Conservation (phyloP, 2,888 invertebrate genomes). For the Polia nebulosa region DNA sequence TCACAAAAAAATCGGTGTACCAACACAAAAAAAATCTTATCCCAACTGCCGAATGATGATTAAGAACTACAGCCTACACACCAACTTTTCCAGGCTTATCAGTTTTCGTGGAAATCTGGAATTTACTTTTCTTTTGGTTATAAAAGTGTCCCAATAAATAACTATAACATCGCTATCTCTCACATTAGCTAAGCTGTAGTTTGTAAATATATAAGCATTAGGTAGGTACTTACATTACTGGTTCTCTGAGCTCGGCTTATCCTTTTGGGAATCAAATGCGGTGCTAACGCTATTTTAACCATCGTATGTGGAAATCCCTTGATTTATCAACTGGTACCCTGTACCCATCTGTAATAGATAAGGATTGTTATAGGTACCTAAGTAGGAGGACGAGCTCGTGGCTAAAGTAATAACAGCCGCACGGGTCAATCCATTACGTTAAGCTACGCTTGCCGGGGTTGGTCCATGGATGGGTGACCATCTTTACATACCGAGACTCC, state of each 20-base stretch:
- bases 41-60: too few species aligned
- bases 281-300: slow-evolving; percentile 11
- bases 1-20: too few species aligned
- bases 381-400: too few species aligned
- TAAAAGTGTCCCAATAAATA: not conserved
- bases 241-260: not conserved
- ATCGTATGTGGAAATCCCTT: not conserved
- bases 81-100: not conserved
- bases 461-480: too few species aligned
- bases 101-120: not conserved
- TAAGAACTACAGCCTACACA: too few species aligned
- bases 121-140: not conserved
- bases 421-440: too few species aligned
- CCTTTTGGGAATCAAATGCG: slow-evolving; percentile 9
- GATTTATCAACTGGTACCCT: not conserved
- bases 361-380: not conserved
- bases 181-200: not conserved
- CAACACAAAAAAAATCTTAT: too few species aligned
- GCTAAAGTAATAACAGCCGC: too few species aligned
- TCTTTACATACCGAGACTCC: too few species aligned
- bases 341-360: not conserved
- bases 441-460: too few species aligned
- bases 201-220: not conserved
- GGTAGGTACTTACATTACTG: not conserved
- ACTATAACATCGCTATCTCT: too few species aligned